Evolutionary conservation across 2,113 vertebrate genomes (phyloP).

Genomic region (Trogon surrucura): DNA sequence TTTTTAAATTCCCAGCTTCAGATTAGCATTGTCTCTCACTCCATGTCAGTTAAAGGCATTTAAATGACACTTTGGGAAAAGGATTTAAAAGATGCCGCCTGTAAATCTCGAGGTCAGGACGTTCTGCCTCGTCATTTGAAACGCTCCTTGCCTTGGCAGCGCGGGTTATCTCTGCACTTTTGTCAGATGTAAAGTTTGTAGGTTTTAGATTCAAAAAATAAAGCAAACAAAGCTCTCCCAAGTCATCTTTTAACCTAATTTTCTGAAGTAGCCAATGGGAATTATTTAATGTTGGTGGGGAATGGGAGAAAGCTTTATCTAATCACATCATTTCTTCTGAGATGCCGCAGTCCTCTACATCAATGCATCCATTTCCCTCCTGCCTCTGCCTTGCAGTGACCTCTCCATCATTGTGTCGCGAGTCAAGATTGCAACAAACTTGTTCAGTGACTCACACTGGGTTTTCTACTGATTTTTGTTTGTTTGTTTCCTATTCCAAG

Average conservation of each 20-base stretch:
- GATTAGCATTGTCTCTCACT: background rate
- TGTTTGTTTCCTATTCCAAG: background rate
- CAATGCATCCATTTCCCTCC: background rate
- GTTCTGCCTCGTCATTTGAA: background rate
- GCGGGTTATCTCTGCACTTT: background rate
- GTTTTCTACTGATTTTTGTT: background rate
- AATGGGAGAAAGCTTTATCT: background rate
- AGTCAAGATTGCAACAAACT: too few species aligned
- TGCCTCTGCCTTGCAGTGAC: background rate
- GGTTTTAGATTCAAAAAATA: background rate
- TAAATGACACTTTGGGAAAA: background rate
- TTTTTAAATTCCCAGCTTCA: background rate
- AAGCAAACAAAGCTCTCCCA: background rate
- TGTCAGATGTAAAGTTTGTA: background rate
- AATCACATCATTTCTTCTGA: background rate
- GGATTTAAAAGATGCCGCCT: background rate
- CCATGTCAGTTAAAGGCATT: background rate
- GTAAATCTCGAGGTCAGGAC: background rate
- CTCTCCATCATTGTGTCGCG: background rate
- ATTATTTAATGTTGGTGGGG: background rate
- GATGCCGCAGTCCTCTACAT: background rate
- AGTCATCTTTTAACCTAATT: background rate
- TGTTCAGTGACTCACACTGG: rapidly evolving
- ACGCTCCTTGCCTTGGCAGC: background rate
- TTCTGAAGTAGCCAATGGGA: background rate